A percentile compares a stretch with the other conserved stretches of the same genome.
Conservation (phyloP, 1,140 invertebrate species). For the Drosophila paulistorum region DNA sequence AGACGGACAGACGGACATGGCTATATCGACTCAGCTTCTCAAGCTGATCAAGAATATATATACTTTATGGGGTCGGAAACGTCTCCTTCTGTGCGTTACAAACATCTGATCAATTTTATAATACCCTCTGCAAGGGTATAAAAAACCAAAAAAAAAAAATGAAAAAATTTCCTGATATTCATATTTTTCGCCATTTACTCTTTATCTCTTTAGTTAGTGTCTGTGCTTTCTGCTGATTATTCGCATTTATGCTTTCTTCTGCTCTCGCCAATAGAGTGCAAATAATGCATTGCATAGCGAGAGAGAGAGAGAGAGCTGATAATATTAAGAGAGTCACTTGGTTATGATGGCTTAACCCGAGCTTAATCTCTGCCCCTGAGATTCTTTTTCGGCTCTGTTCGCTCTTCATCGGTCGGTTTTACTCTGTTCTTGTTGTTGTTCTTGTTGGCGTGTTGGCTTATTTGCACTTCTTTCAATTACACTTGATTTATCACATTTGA, state of each 20-base stretch:
- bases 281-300: conserved; percentile 17
- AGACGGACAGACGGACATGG: too few species aligned
- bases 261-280: conserved; percentile 17
- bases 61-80: too few species aligned
- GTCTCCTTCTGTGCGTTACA: too few species aligned
- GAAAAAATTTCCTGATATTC: conserved; percentile 62
- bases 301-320: background rate
- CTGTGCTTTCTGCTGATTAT: conserved; percentile 73
- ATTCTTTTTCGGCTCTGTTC: conserved; percentile 26
- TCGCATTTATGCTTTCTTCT: conserved; percentile 74
- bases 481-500: conserved; percentile 80
- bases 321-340: conserved; percentile 26
- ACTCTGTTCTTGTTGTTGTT: background rate
- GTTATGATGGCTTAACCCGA: conserved; percentile 26
- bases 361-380: conserved; percentile 11
- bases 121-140: too few species aligned
- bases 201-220: conserved; percentile 42
- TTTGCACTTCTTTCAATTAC: conserved; percentile 81
- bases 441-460: conserved; percentile 61
- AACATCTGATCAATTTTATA: too few species aligned
- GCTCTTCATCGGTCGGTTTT: conserved; percentile 14
- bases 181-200: conserved; percentile 48
- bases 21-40: too few species aligned
- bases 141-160: conserved; percentile 29
- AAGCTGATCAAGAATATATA: too few species aligned